phyloP scores from a whole-genome alignment of 92 coral and sea anemone species.

The Ricordea florida region DNA sequence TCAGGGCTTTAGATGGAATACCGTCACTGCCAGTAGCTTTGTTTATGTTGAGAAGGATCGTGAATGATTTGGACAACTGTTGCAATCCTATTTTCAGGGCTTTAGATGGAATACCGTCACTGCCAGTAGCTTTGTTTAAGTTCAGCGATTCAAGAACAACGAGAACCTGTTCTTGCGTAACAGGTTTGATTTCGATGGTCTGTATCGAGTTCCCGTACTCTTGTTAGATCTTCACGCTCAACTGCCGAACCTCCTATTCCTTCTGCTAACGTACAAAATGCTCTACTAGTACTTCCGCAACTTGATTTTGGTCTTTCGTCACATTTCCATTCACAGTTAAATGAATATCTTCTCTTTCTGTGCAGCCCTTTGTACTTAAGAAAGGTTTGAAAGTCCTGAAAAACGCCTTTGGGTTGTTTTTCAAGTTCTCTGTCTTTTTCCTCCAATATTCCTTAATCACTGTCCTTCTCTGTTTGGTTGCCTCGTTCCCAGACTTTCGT shows the following conservation, averaged over 20 bases:
- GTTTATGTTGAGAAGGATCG: too few species aligned
- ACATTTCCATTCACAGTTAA: background rate
- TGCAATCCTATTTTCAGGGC: constrained; percentile 24
- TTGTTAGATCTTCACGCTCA: background rate
- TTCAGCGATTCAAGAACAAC: background rate
- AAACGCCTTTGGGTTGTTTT: background rate
- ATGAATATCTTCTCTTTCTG: background rate
- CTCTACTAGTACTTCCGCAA: constrained; percentile 11
- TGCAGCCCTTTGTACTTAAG: constrained; percentile 7
- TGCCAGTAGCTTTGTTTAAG: too few species aligned
- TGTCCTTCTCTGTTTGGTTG: constrained; percentile 4
- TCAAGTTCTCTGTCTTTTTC: background rate
- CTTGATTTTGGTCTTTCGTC: constrained; percentile 10
- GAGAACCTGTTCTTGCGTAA: too few species aligned
- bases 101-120: too few species aligned
- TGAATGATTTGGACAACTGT: too few species aligned
- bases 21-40: too few species aligned
- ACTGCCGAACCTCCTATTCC: constrained; percentile 41
- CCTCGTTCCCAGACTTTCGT: constrained; percentile 21
- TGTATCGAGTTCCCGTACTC: background rate
- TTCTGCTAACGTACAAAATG: constrained; percentile 28
- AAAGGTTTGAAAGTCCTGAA: constrained; percentile 45
- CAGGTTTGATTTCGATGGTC: background rate
- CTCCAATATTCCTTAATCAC: constrained; percentile 15
- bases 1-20: too few species aligned